These are phyloP conservation scores for Copsychus sechellarum DNA, from an alignment of 2,113 vertebrate genomes.

Conservation along the genomic window DNA sequence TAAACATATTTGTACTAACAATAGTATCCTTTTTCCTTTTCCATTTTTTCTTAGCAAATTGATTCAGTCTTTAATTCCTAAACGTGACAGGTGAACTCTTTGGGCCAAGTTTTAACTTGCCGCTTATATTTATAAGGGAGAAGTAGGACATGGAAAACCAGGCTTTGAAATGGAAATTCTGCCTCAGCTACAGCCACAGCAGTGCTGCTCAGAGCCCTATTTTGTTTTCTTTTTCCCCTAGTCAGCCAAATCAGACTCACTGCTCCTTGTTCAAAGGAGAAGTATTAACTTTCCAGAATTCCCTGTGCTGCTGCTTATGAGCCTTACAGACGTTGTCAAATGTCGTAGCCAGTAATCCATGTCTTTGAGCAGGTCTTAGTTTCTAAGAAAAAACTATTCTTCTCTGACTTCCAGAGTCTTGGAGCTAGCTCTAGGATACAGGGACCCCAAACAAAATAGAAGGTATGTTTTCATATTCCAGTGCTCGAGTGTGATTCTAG, in stretches of 20 bases:
- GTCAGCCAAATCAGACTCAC: constrained; percentile 29
- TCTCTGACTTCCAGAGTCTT: background rate
- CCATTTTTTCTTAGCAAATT: background rate
- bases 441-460: background rate
- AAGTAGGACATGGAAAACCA: constrained; percentile 41
- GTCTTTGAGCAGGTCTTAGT: constrained; percentile 8
- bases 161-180: constrained; percentile 68
- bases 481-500: background rate
- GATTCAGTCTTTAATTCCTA: constrained; percentile 1
- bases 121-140: constrained; percentile 2
- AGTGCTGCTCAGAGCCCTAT: constrained; percentile 28
- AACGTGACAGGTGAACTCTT: background rate
- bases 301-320: constrained; percentile 3
- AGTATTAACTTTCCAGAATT: constrained; percentile 45
- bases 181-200: constrained; percentile 26
- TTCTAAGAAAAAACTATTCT: constrained; percentile 35
- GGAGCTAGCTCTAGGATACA: background rate
- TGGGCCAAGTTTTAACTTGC: constrained; percentile 42
- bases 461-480: background rate
- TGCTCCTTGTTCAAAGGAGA: background rate
- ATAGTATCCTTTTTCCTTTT: background rate
- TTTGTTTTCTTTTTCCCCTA: constrained; percentile 41
- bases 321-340: background rate
- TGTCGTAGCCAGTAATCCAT: background rate
- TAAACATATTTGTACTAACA: background rate